Base-by-base conservation (phyloP, 2,113 vertebrate species). In the Chlorocebus sabaeus region DNA sequence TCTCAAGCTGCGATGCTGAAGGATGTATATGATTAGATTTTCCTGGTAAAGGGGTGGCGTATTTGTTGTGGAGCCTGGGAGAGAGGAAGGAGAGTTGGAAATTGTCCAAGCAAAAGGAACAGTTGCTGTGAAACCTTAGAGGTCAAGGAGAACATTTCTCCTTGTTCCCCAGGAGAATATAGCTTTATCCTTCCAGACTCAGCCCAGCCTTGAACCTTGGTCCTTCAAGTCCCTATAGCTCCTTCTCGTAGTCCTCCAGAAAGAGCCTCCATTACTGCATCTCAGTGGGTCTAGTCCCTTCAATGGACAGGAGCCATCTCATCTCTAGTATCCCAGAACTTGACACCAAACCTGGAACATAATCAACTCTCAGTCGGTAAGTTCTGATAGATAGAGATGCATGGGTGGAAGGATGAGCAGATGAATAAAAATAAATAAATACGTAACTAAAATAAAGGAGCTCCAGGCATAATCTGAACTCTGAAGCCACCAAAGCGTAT, bases 381-480 rank as follows among this genome's bases (percentile, higher is more conserved):
- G 9, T 8, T 90, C 52, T 67, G 40, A 52, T 90, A 13, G 30
- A 18, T 64, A 55, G 59, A 61, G 27, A 64, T 64, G 67, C 55
- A 38, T 64, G 38, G 23, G 35, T 35, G 1, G 10, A 70, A 9
- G 3, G 27, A 22, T 76, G 6, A 30, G 38, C 27, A 43, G 61
- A 52, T 55, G 16, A 52, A 55, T 43, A 35, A 79, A 79, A 79
- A 79, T 35, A 20, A 79, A 78, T 20, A 43, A 72, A 48, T 32
- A n/a, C 25, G 22, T 40, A 32, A 55, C 38, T 0, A 50, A 40
- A 48, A 22, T 6, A 35, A 32, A 30, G 6, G 14, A 0, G 0
- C 2, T 55, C n/a, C 22, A 68, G 45, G 32, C 10, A n/a, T 22
- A 35, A 16, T 32, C 27, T 48, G 16, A 89, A 20, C 45, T 38